Conservation (phyloP, 1,140 invertebrate species). For the Drosophila cardini region DNA sequence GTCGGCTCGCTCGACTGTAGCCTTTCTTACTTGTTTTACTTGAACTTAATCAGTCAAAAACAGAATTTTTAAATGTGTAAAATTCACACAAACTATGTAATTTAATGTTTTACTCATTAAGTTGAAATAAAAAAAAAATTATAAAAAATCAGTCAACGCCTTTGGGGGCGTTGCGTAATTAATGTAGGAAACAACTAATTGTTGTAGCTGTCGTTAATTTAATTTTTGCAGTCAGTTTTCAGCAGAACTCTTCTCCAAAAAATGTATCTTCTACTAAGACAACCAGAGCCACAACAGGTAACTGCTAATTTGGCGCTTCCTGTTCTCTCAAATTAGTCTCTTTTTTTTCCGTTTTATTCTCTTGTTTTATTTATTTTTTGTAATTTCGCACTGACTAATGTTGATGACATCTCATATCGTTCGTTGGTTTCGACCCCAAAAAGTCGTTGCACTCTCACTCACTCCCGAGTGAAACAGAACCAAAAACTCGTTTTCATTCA, state of each 20-base stretch:
- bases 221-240: conserved; percentile 40
- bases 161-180: conserved; percentile 29
- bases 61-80: not conserved
- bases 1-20: no score
- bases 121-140: conserved; percentile 8
- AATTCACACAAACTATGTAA: conserved; percentile 9
- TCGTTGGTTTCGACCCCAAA: conserved; percentile 11
- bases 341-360: conserved; percentile 2
- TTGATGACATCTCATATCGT: conserved; percentile 32
- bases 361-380: not conserved
- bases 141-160: not conserved
- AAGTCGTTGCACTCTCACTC: conserved; percentile 70
- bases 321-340: conserved; percentile 34
- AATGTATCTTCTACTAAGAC: conserved; percentile 4
- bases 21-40: no score
- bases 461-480: no score
- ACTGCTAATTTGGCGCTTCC: conserved; percentile 41
- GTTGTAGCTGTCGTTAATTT: conserved; percentile 38
- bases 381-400: conserved; percentile 51
- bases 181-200: conserved; percentile 42
- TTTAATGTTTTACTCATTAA: conserved; percentile 17
- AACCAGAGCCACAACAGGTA: conserved; percentile 20
- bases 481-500: conserved; percentile 45
- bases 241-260: not conserved
- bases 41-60: no score